phyloP scores from a whole-genome alignment of 2,113 vertebrate genomes.

The Cyanistes caeruleus region DNA sequence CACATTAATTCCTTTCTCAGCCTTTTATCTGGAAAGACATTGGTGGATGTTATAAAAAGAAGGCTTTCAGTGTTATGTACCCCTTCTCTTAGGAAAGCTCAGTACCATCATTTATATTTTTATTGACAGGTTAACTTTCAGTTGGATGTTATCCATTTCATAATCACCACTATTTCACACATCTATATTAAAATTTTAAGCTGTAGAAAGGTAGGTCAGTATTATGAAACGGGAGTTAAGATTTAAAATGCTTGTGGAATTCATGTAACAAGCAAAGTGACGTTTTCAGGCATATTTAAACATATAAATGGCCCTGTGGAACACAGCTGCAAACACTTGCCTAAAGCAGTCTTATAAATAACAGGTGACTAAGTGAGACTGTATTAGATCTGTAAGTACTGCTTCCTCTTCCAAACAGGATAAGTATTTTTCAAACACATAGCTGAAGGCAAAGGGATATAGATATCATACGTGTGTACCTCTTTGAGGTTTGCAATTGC shows the following conservation, averaged over 20 bases:
- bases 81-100: background rate
- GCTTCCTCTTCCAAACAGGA: background rate
- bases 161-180: background rate
- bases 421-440: background rate
- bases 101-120: background rate
- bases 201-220: background rate
- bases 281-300: constrained; percentile 5
- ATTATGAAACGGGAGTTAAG: background rate
- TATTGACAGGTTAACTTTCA: background rate
- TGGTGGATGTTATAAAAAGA: background rate
- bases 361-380: background rate
- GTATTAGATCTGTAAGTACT: background rate
- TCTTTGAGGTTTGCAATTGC: background rate
- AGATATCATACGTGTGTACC: background rate
- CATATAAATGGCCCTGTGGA: background rate
- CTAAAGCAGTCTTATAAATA: constrained; percentile 11
- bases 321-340: constrained; percentile 12
- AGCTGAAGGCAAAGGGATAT: background rate
- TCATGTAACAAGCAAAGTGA: background rate
- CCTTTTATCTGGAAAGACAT: background rate
- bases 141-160: background rate
- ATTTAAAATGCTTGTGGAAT: background rate
- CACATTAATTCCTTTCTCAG: constrained; percentile 27
- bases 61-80: background rate
- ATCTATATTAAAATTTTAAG: background rate